Conservation (phyloP, 2,113 vertebrate species). For the Cryptomyrus ogoouensis region DNA sequence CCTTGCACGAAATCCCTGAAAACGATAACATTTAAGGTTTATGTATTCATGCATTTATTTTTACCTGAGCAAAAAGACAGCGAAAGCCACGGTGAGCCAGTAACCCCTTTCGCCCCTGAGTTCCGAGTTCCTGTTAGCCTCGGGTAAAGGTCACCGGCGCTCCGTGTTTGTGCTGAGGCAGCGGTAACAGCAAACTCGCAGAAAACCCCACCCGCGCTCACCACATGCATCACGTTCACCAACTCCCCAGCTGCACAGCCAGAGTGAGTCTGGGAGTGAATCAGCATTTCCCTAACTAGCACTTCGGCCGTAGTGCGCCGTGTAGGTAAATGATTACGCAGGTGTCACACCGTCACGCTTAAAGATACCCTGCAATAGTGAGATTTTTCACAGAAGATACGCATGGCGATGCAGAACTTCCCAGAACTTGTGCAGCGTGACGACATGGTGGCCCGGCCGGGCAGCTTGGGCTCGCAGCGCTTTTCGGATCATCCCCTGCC, state of each 20-base stretch:
- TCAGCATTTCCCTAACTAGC: slow-evolving; percentile 3
- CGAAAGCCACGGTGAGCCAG: background rate
- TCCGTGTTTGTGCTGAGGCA: background rate
- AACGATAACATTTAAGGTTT: background rate
- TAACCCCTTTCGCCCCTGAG: background rate
- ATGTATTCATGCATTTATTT: background rate
- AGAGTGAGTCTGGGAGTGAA: background rate
- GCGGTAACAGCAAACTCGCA: background rate
- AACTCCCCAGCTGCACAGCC: background rate
- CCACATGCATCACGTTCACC: background rate
- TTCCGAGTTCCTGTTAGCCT: background rate
- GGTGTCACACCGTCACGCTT: background rate
- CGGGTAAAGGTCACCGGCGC: background rate
- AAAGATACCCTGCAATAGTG: background rate
- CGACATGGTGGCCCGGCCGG: background rate
- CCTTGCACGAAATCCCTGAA: background rate
- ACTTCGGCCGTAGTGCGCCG: background rate
- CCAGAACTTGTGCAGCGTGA: background rate
- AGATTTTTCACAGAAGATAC: background rate
- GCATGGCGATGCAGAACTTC: background rate
- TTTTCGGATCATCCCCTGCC: background rate
- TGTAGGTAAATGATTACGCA: background rate
- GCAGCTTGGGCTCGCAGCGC: background rate
- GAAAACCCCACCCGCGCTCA: background rate
- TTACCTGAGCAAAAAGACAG: background rate